Evolutionary conservation across 2,797 vertebrate genomes (phyloP).

Genomic region (Luscinia luscinia): DNA sequence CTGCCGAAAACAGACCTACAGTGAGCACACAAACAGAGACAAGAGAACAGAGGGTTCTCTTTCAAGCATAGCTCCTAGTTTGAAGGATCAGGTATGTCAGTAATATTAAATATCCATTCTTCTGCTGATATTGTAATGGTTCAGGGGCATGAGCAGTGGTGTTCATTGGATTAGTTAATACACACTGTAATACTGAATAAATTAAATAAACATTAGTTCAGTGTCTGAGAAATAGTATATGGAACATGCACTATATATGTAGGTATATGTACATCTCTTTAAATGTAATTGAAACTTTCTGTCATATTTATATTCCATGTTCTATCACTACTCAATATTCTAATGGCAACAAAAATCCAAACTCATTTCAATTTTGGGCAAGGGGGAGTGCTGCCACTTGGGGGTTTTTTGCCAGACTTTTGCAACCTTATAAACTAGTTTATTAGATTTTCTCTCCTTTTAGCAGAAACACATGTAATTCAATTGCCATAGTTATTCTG

Average conservation of each 20-base stretch:
- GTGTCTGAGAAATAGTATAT: background rate
- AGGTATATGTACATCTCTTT: background rate
- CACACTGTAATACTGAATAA: background rate
- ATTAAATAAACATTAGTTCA: background rate
- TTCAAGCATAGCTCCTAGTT: background rate
- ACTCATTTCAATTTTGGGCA: background rate
- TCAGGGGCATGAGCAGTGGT: background rate
- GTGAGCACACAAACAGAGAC: background rate
- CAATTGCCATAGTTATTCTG: background rate
- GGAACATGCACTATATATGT: background rate
- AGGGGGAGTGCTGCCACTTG: accelerated
- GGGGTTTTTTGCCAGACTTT: accelerated
- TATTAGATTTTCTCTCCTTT: background rate
- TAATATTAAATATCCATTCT: background rate
- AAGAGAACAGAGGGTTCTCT: background rate
- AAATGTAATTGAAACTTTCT: background rate
- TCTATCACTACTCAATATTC: background rate
- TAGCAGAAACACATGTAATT: background rate
- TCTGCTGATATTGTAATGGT: background rate
- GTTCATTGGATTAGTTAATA: background rate
- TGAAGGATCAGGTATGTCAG: background rate
- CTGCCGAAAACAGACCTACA: background rate
- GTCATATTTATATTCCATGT: background rate
- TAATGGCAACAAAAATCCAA: background rate
- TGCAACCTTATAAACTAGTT: background rate